Base-by-base conservation (phyloP, 2,797 vertebrate species). In the Sebastes nivosus region DNA sequence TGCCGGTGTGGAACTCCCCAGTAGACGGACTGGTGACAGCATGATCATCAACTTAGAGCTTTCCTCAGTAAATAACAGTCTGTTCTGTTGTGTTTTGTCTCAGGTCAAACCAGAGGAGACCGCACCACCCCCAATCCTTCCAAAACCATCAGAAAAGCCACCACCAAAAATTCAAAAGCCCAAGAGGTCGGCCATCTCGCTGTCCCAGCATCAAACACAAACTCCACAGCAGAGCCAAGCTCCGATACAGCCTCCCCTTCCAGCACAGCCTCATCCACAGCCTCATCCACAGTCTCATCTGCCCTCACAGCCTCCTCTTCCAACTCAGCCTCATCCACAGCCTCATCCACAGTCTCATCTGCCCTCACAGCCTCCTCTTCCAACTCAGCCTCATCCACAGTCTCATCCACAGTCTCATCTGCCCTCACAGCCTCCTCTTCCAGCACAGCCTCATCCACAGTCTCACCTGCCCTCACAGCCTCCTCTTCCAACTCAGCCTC, bases 101-200 rank as follows among this genome's bases (percentile, higher is more conserved):
- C 88, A 96, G 95, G 74, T 94, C 50, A 92, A 86, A 82, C 74
- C 77, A n/a, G 87, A 89, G 34, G 91, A 93, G 52, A 65, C 78
- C 13, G 22, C 78, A 22, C 70, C 87, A 2, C 80, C 83, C 50
- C 71, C 80, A 34, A 59, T 84, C 55, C 77, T 90, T 60, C 90
- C 89, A n/a, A 95, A 93, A 81, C 80, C 89, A 10, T 70, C 89
- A 16, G 93, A 95, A 29, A 93, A 85, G 36, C 88, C 78, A 0
- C 90, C 88, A 63, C 77, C 87, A 0, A 52, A 77, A 27, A 85
- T 80, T 83, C 92, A 90, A 29, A 95, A 94, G 67, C 89, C 92
- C 29, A 93, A 87, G 77, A 87, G 67, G 65, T 91, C 81, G 22
- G 60, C 86, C 0, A 67, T 90, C 4, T 88, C 87, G 11, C 80